phyloP scores from a whole-genome alignment of 2,113 vertebrate species.

The Plecotus auritus region DNA sequence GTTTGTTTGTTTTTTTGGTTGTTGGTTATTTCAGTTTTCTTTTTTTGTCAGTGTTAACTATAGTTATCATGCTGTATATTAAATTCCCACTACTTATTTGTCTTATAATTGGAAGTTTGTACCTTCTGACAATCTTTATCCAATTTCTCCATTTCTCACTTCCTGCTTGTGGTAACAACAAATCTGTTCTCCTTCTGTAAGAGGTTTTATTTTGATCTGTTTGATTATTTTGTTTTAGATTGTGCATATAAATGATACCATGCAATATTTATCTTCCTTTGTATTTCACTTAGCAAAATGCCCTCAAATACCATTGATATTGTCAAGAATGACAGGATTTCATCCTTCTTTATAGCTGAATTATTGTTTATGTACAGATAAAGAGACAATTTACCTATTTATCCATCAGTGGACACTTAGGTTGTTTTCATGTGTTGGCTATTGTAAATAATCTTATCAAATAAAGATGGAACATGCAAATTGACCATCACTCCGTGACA shows the following conservation, averaged over 20 bases:
- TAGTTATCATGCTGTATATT: neutral
- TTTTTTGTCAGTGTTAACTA: neutral
- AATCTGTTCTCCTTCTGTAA: neutral
- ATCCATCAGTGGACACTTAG: neutral
- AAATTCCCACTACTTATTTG: neutral
- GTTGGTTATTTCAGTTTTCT: neutral
- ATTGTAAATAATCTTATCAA: neutral
- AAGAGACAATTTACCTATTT: neutral
- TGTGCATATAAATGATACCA: neutral
- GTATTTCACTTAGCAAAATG: neutral
- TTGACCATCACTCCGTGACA: no score
- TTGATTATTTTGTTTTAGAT: neutral
- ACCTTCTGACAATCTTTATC: neutral
- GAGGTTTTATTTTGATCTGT: neutral
- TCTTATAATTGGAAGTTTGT: neutral
- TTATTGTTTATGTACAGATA: neutral
- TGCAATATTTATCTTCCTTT: neutral
- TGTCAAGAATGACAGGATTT: neutral
- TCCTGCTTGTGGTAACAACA: neutral
- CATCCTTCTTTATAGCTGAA: neutral
- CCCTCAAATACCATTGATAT: neutral
- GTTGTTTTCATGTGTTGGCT: neutral
- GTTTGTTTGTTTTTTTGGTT: neutral
- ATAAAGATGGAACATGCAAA: no score
- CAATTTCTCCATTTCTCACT: neutral